A percentile compares a stretch with the other conserved stretches of the same genome.
Evolutionary conservation across 2,888 invertebrate species (phyloP).

Genomic region (Brassicogethes aeneus): DNA sequence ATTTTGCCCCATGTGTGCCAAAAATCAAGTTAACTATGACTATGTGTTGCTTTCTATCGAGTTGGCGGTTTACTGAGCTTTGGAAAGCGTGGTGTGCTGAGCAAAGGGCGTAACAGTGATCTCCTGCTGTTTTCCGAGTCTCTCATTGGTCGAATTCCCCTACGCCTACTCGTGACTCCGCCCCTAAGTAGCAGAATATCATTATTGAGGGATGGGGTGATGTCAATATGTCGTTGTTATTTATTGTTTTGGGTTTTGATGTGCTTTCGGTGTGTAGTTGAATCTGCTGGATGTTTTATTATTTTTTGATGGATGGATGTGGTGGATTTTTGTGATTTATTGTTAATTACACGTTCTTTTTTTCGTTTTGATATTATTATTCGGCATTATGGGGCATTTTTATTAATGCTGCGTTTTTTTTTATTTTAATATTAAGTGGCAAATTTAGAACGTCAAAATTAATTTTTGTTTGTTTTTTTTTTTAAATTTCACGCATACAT

Average conservation of each 20-base stretch:
- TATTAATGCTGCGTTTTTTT: too few relatives aligned
- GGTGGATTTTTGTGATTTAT: slow-evolving; percentile 22
- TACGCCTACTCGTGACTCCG: slow-evolving; percentile 25
- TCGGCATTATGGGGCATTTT: too few relatives aligned
- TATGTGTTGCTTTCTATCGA: slow-evolving; percentile 24
- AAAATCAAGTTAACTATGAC: too few relatives aligned
- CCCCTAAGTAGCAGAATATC: slow-evolving; percentile 31
- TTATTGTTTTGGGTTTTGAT: slow-evolving; percentile 34
- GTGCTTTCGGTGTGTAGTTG: slow-evolving; percentile 27
- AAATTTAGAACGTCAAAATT: too few relatives aligned
- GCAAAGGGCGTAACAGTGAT: slow-evolving; percentile 20
- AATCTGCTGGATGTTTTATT: slow-evolving; percentile 35
- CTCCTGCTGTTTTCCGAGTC: too few relatives aligned
- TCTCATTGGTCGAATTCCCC: slow-evolving; percentile 26
- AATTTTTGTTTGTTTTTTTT: too few relatives aligned
- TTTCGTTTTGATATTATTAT: slow-evolving; percentile 12
- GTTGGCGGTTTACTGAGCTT: slow-evolving; percentile 34
- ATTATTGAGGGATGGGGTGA: slow-evolving; percentile 36
- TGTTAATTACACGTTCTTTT: too few relatives aligned
- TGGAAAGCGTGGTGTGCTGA: background rate
- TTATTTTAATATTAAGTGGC: too few relatives aligned
- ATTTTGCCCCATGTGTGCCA: too few relatives aligned
- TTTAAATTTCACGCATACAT: too few relatives aligned
- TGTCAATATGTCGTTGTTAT: slow-evolving; percentile 40
- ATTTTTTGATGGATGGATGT: slow-evolving; percentile 37